These are phyloP conservation scores for Drosophila helvetica DNA, from an alignment of 2,888 invertebrate species.

Conservation along the genomic window DNA sequence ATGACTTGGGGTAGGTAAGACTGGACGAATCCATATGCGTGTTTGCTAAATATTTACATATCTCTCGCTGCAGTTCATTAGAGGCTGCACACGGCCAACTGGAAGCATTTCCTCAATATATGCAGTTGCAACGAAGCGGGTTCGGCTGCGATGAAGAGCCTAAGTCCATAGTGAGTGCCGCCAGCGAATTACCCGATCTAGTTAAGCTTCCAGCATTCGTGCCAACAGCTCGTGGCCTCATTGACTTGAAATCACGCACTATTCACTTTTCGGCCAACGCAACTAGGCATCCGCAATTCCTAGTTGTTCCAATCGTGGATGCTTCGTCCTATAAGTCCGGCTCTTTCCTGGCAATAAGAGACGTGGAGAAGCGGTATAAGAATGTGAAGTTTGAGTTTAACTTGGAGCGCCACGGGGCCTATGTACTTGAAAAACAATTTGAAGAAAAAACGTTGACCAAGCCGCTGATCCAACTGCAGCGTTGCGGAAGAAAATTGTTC, in stretches of 20 bases:
- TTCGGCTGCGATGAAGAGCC: not conserved
- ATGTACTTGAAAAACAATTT: slow-evolving; percentile 13
- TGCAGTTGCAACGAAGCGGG: not conserved
- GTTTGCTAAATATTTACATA: not conserved
- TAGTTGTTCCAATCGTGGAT: not conserved
- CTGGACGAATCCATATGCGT: not conserved
- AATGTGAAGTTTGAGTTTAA: slow-evolving; percentile 70
- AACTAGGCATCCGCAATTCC: slow-evolving; percentile 60
- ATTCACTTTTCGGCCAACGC: slow-evolving; percentile 51
- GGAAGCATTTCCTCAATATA: not conserved
- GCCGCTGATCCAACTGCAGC: not conserved
- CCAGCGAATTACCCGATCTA: not conserved
- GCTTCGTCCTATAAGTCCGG: not conserved
- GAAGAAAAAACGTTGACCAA: slow-evolving; percentile 1
- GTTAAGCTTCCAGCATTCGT: not conserved
- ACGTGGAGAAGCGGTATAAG: slow-evolving; percentile 62
- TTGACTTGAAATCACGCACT: not conserved
- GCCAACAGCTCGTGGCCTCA: not conserved
- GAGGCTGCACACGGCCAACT: not conserved
- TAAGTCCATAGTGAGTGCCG: not conserved
- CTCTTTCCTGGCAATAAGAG: slow-evolving; percentile 58
- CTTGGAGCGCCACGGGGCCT: slow-evolving; percentile 66
- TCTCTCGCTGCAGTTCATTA: not conserved
- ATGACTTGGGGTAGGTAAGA: slow-evolving; percentile 49
- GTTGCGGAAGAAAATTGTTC: slow-evolving; percentile 8